These are phyloP conservation scores for Haemorhous mexicanus DNA, from an alignment of 2,113 vertebrate species.

Conservation along the genomic window DNA sequence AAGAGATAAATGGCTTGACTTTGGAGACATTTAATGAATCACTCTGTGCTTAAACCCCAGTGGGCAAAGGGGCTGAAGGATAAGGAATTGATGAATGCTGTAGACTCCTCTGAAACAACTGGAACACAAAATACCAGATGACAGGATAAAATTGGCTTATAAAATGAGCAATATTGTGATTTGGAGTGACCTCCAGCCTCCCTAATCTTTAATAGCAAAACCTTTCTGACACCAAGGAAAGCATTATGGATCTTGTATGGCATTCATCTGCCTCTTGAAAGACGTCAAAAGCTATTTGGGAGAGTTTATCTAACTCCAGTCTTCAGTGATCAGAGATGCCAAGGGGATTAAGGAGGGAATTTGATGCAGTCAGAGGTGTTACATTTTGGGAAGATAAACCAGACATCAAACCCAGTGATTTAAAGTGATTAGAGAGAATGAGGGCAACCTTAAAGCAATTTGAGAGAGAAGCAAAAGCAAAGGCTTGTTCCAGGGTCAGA, in stretches of 20 bases:
- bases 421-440: not conserved
- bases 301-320: not conserved
- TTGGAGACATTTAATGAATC: not conserved
- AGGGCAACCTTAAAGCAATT: not conserved
- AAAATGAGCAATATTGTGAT: not conserved
- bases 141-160: slow-evolving; percentile 10
- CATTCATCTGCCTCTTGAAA: not conserved
- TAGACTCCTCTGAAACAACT: not conserved
- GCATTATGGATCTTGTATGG: slow-evolving; percentile 14
- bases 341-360: not conserved
- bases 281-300: not conserved
- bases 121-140: not conserved
- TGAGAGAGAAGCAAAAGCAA: not conserved
- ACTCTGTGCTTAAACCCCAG: too few relatives aligned
- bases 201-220: not conserved
- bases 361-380: not conserved
- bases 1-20: not conserved
- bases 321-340: not conserved
- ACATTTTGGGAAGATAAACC: not conserved
- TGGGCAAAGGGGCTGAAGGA: too few relatives aligned
- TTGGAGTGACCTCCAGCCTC: slow-evolving; percentile 3
- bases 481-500: not conserved
- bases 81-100: too few relatives aligned
- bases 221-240: slow-evolving; percentile 19
- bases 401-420: not conserved